Evolutionary conservation across 2,113 vertebrate species (phyloP).

Genomic region (Scomber japonicus): DNA sequence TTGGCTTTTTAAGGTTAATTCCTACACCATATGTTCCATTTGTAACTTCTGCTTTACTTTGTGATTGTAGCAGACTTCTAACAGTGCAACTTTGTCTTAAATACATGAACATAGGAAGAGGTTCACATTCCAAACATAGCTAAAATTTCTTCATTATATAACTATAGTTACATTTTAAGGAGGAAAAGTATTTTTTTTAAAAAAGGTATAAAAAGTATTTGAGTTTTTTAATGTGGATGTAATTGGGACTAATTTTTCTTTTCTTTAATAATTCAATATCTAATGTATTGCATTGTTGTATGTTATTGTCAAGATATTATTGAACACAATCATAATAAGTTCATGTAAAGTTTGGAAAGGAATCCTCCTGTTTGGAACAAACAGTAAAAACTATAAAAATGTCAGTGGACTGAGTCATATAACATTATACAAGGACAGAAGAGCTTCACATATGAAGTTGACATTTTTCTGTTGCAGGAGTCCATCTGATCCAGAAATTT

Average conservation of each 20-base stretch:
- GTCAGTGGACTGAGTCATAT: neutral
- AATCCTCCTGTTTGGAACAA: neutral
- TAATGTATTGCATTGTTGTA: neutral
- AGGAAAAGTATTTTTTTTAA: no score
- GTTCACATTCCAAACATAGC: no score
- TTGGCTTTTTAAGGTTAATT: conserved; percentile 8
- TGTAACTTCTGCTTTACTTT: conserved; percentile 9
- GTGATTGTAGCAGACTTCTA: neutral
- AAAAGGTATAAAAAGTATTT: neutral
- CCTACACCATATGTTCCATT: conserved; percentile 57
- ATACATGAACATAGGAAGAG: no score
- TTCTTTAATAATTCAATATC: neutral
- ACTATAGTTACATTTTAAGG: no score
- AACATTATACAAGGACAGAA: neutral
- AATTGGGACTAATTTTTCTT: no score
- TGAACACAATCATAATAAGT: neutral
- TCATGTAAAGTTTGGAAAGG: neutral
- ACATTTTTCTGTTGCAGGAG: conserved; percentile 68
- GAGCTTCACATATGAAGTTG: no score
- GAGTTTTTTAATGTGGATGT: no score
- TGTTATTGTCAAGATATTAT: no score
- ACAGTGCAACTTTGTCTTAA: no score
- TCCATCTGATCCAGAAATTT: conserved; percentile 64
- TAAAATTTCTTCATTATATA: neutral
- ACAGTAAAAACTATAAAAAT: neutral